A percentile compares a stretch with the other conserved stretches of the same genome.
Conservation (phyloP, 2,888 invertebrate genomes). For the Lepidochitona cinerea region DNA sequence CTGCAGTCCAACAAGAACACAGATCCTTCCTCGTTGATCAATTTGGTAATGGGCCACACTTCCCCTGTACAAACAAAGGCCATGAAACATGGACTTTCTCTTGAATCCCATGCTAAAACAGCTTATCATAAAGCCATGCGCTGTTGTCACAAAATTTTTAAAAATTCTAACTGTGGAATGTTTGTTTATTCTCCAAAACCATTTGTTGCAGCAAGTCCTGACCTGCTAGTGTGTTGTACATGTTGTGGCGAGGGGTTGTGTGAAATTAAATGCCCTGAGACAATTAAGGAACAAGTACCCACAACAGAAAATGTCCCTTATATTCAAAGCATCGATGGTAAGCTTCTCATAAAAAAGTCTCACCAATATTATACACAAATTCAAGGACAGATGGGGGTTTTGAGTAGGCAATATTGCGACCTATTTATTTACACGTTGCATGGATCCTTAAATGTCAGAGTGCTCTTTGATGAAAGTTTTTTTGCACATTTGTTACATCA, state of each 20-base stretch:
- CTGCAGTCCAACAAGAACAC: background rate
- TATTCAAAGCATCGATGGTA: background rate
- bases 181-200: background rate
- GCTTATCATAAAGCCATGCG: constrained; percentile 11
- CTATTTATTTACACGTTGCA: constrained; percentile 8
- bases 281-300: background rate
- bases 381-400: constrained; percentile 13
- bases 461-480: background rate
- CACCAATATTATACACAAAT: constrained; percentile 14
- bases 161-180: constrained; percentile 14
- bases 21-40: background rate
- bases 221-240: constrained; percentile 19
- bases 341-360: background rate
- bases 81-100: constrained; percentile 29
- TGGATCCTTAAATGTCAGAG: background rate
- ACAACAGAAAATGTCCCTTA: background rate
- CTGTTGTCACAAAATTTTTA: constrained; percentile 18
- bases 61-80: constrained; percentile 10
- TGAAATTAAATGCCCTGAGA: background rate
- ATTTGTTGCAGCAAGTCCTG: constrained; percentile 25
- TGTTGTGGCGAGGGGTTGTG: constrained; percentile 22
- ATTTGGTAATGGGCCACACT: constrained; percentile 12
- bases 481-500: background rate
- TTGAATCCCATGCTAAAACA: constrained; percentile 22
- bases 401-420: constrained; percentile 2